Conservation (phyloP, 1,140 invertebrate genomes). For the Heliconius congener region DNA sequence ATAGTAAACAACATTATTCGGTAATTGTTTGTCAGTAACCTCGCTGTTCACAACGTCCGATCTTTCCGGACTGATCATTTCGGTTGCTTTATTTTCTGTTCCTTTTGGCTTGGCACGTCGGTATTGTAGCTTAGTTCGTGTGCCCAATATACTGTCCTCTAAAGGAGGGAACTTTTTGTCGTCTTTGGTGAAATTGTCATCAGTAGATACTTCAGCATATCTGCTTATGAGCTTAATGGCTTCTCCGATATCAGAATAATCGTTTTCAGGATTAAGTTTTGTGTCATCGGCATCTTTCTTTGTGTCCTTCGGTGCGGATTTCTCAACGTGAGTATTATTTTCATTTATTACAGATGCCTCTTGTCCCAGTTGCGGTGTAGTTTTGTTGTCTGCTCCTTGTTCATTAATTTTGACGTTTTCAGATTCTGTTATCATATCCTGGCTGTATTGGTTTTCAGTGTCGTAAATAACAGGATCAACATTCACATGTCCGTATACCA, state of each 20-base stretch:
- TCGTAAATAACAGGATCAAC: conserved; percentile 68
- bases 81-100: conserved; percentile 40
- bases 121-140: conserved; percentile 72
- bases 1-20: conserved; percentile 55
- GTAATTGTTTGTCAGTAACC: conserved; percentile 34
- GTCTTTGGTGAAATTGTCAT: conserved; percentile 71
- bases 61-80: conserved; percentile 34
- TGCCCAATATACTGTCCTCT: conserved; percentile 69
- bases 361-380: conserved; percentile 14
- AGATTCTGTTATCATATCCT: conserved; percentile 39
- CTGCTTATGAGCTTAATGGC: conserved; percentile 76
- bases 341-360: conserved; percentile 27
- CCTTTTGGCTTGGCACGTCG: conserved; percentile 64
- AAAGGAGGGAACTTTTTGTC: conserved; percentile 53
- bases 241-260: conserved; percentile 78
- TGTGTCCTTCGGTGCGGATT: conserved; percentile 27
- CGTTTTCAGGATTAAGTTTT: conserved; percentile 73
- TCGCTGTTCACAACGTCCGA: conserved; percentile 35
- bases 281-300: conserved; percentile 56
- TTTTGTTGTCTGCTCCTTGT: conserved; percentile 17
- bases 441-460: conserved; percentile 53
- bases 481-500: conserved; percentile 72
- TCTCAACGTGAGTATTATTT: conserved; percentile 30
- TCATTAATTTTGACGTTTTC: conserved; percentile 40
- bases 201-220: conserved; percentile 75